Evolutionary conservation across 2,888 invertebrate species (phyloP), one percentile per base, ranked within the genome.

Genomic region (Tetragnatha montana): DNA sequence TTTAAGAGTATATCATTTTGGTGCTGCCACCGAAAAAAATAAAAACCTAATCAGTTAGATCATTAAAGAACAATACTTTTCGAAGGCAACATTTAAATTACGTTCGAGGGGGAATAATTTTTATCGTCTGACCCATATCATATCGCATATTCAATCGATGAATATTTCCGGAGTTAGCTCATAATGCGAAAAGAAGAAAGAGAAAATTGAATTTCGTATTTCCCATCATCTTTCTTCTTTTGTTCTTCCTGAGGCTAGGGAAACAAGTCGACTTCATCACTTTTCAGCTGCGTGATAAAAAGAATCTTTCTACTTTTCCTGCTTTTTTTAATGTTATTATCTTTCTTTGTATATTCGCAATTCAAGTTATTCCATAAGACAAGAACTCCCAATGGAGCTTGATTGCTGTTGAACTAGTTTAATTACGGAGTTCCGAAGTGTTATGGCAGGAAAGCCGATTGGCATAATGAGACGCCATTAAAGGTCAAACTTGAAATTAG

Each of bases 51-150:
- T 74, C 35, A 74, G 35, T 74, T 74, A 74, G 74, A 74, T 74
- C 74, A 74, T 74, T 74, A 47, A 74, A 47, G 47, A 35, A 47
- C 47, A 47, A 74, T 47, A 74, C 74, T 74, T 17, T 17, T 47
- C n/a, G 35, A 74, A 35, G 74, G 74, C 74, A 74, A 47, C 74
- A 74, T 74, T 74, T 74, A 47, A 74, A 74, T 47, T 74, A 74
- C 74, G 74, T 74, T 74, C 74, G 17, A 35, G 35, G 7, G 74
- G 7, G 47, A 47, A 74, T 74, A 47, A 74, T 35, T 74, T 74
- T 74, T 22, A 74, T 47, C 74, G 22, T 74, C 74, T 47, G 22
- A n/a, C 74, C 6, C 35, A 74, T 74, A 22, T 74, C 47, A 74
- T 74, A 74, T 74, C 47, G 74, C 74, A 74, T 74, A 47, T 47